Conservation (phyloP, 2,888 invertebrate species). For the Drosophila pegasa region DNA sequence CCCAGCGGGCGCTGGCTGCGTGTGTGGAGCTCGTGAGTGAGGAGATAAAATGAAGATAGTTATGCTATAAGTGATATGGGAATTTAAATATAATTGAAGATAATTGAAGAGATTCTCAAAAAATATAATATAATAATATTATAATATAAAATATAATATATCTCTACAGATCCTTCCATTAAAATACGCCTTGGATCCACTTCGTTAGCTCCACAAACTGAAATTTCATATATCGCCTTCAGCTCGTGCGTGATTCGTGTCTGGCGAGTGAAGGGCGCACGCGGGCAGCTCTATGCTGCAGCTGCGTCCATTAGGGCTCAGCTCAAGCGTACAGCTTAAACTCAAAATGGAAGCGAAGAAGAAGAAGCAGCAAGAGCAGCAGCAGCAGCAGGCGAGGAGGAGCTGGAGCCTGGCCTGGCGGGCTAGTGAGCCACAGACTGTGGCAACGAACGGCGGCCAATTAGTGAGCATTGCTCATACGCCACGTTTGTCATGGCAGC, state of each 20-base stretch:
- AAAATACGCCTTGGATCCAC: no score
- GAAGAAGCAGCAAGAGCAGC: background rate
- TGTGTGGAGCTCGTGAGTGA: background rate
- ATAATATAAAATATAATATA: no score
- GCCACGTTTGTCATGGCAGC: conserved; percentile 78
- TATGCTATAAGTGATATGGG: no score
- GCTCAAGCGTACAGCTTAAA: conserved; percentile 33
- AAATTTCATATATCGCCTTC: background rate
- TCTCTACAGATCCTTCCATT: no score
- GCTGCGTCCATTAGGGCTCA: conserved; percentile 7
- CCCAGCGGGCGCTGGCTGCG: background rate
- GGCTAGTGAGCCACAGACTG: conserved; percentile 32
- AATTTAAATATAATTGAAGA: no score
- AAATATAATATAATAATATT: no score
- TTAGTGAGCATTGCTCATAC: conserved; percentile 82
- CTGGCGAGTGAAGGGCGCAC: no score
- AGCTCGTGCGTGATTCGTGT: background rate
- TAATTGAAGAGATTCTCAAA: no score
- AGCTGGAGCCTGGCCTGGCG: background rate
- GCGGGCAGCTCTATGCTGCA: conserved; percentile 8
- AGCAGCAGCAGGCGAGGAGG: background rate
- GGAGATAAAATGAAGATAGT: background rate
- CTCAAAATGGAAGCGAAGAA: conserved; percentile 30
- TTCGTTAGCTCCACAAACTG: no score
- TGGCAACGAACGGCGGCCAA: conserved; percentile 60